Evolutionary conservation across 2,113 vertebrate species (phyloP).

Genomic region (Ptilorrhoa leucosticta): DNA sequence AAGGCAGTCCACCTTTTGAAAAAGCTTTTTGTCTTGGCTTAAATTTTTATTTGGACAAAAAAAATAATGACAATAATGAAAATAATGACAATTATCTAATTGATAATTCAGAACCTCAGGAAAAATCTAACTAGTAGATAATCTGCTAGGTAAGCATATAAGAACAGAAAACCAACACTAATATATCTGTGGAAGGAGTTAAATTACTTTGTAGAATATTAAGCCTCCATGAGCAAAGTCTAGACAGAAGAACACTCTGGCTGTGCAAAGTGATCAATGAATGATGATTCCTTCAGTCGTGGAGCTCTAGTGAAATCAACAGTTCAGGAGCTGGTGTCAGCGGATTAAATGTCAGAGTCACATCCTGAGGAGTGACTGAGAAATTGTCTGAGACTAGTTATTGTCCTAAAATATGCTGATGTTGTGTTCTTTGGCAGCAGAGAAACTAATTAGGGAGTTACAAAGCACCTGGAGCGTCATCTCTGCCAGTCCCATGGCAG

Average conservation of each 20-base stretch:
- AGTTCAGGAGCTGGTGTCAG: neutral
- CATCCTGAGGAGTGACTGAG: neutral
- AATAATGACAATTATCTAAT: neutral
- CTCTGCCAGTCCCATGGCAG: neutral
- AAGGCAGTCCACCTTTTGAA: neutral
- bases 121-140: neutral
- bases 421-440: neutral
- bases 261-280: neutral
- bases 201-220: neutral
- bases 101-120: neutral
- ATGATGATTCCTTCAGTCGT: neutral
- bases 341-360: neutral
- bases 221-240: neutral
- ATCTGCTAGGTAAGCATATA: neutral
- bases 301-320: neutral
- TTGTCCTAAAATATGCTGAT: neutral
- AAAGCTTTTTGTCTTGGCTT: neutral
- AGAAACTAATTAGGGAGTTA: neutral
- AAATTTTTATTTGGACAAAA: neutral
- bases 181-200: neutral
- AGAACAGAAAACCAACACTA: neutral
- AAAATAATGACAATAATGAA: neutral
- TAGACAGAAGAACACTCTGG: neutral
- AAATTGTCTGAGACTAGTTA: neutral
- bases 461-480: neutral